Evolutionary conservation across 2,113 vertebrate genomes (phyloP).

Genomic region (Mastomys coucha): DNA sequence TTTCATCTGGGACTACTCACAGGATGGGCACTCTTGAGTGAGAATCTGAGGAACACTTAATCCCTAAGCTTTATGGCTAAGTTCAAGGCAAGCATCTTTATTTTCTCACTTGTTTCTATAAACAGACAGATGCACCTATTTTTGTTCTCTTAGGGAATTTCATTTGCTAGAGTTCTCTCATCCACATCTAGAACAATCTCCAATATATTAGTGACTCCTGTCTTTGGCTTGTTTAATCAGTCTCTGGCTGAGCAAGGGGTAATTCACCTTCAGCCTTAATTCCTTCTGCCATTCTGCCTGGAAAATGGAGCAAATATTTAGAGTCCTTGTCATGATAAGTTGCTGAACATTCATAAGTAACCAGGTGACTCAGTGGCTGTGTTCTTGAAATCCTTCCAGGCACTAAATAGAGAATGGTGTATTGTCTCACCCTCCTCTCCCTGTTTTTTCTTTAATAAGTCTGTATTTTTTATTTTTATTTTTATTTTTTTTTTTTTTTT

Average conservation of each 20-base stretch:
- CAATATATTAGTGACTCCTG: conserved; percentile 41
- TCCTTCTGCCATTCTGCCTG: conserved; percentile 30
- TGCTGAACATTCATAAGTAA: background rate
- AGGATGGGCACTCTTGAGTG: background rate
- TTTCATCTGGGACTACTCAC: background rate
- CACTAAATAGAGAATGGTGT: background rate
- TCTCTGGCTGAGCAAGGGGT: conserved; percentile 60
- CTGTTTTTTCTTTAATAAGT: background rate
- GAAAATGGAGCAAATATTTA: background rate
- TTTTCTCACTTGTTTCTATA: conserved; percentile 23
- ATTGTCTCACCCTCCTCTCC: background rate
- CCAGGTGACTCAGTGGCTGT: background rate
- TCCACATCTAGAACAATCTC: background rate
- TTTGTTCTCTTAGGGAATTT: conserved; percentile 23
- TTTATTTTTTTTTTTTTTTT: no score
- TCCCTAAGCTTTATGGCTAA: background rate
- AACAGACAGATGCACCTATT: background rate
- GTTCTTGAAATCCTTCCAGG: background rate
- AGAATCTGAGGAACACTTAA: background rate
- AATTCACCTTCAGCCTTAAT: conserved; percentile 51
- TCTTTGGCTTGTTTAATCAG: conserved; percentile 51
- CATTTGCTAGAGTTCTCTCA: background rate
- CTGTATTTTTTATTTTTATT: background rate
- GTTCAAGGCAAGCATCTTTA: background rate
- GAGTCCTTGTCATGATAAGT: background rate